Evolutionary conservation across 1,140 invertebrate genomes (phyloP).

Genomic region (Lucilia sericata): DNA sequence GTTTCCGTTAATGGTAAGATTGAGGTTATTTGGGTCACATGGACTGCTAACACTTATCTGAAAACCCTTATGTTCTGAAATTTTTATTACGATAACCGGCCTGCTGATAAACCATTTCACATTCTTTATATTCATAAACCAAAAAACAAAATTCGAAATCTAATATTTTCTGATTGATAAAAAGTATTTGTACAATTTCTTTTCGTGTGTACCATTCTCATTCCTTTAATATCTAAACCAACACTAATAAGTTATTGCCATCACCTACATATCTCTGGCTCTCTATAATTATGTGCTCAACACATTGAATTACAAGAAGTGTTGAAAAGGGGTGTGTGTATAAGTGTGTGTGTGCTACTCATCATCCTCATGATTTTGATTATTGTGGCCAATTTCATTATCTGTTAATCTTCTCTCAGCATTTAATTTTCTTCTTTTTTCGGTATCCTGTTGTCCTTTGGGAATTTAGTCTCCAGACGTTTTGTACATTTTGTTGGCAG

Average conservation of each 20-base stretch:
- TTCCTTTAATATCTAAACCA: neutral
- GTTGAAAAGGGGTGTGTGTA: constrained; percentile 45
- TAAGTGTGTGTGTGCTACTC: neutral
- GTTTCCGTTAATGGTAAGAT: too few relatives aligned
- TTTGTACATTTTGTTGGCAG: neutral
- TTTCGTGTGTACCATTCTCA: neutral
- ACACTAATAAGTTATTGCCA: neutral
- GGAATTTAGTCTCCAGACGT: constrained; percentile 23
- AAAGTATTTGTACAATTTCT: neutral
- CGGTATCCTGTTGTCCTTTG: constrained; percentile 40
- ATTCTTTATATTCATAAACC: too few relatives aligned
- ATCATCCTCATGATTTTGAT: neutral
- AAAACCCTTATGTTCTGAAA: too few relatives aligned
- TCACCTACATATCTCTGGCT: neutral
- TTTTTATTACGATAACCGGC: too few relatives aligned
- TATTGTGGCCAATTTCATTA: constrained; percentile 44
- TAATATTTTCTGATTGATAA: too few relatives aligned
- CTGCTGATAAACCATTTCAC: too few relatives aligned
- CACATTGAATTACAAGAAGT: constrained; percentile 16
- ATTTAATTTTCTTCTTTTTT: constrained; percentile 23
- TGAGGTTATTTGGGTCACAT: too few relatives aligned
- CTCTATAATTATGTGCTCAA: neutral
- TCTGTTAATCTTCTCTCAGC: constrained; percentile 22
- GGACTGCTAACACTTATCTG: too few relatives aligned
- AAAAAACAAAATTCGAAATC: too few relatives aligned